phyloP scores from a whole-genome alignment of 2,888 invertebrate genomes.

The Pelosia muscerda region DNA sequence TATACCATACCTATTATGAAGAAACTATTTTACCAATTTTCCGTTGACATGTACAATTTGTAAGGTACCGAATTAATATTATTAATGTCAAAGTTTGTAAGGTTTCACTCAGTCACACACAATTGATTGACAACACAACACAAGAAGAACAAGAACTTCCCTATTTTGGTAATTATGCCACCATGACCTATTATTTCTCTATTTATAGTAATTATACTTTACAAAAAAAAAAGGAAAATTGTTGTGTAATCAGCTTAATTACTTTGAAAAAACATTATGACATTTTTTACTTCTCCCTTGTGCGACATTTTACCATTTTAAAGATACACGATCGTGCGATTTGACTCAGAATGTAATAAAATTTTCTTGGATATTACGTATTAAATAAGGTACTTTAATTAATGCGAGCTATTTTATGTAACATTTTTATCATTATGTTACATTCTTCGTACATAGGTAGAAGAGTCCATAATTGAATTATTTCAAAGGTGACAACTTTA shows the following conservation, averaged over 20 bases:
- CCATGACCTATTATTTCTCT: background rate
- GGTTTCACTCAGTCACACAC: background rate
- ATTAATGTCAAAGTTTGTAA: constrained; percentile 1
- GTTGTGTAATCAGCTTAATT: constrained; percentile 27
- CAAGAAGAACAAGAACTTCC: too few relatives aligned
- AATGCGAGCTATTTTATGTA: background rate
- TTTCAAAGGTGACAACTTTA: too few relatives aligned
- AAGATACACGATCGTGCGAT: constrained; percentile 38
- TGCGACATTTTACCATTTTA: constrained; percentile 36
- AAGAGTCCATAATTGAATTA: background rate
- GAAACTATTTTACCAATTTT: background rate
- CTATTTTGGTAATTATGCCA: too few relatives aligned
- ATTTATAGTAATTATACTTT: background rate
- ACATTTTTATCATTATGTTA: background rate
- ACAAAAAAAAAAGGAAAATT: background rate
- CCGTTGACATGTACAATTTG: background rate
- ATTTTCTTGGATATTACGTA: constrained; percentile 25
- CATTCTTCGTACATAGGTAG: background rate
- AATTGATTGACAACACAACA: background rate
- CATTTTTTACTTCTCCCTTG: constrained; percentile 42
- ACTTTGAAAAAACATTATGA: constrained; percentile 34
- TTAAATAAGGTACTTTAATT: constrained; percentile 9
- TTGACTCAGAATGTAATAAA: constrained; percentile 41
- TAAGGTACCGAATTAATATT: background rate
- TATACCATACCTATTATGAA: background rate